These are phyloP conservation scores for Furcula furcula DNA, from an alignment of 2,888 invertebrate genomes.

Conservation along the genomic window DNA sequence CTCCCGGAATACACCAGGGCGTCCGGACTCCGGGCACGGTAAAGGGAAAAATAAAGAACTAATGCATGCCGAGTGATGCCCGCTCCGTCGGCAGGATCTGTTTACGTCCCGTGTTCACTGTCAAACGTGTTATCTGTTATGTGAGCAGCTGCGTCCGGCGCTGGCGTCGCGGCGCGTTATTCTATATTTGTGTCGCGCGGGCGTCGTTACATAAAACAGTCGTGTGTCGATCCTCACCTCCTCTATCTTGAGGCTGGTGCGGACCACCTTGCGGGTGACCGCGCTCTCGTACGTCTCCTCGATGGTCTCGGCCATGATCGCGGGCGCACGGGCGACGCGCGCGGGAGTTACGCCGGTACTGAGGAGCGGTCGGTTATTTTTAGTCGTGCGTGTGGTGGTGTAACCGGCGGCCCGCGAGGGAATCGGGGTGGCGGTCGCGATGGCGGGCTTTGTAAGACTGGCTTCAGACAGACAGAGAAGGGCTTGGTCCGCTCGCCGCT, in stretches of 20 bases:
- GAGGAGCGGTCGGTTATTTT: conserved; percentile 71
- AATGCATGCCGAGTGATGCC: conserved; percentile 4
- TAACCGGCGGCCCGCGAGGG: conserved; percentile 28
- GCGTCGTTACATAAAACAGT: conserved; percentile 68
- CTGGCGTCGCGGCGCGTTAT: conserved; percentile 47
- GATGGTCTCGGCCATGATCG: conserved; percentile 85
- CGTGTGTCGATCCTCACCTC: conserved; percentile 83
- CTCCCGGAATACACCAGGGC: conserved; percentile 56
- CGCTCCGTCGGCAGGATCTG: conserved; percentile 39
- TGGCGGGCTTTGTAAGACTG: conserved; percentile 24
- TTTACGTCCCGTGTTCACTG: conserved; percentile 75
- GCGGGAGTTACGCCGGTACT: conserved; percentile 76
- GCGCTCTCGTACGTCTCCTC: conserved; percentile 86
- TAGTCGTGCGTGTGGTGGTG: conserved; percentile 61
- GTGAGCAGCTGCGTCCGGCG: conserved; percentile 64
- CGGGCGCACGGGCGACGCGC: conserved; percentile 76
- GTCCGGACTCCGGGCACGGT: conserved; percentile 41
- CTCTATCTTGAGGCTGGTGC: conserved; percentile 87
- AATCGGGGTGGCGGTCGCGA: conserved; percentile 43
- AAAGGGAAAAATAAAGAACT: not conserved
- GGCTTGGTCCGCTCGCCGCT: conserved; percentile 12
- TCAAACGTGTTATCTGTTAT: conserved; percentile 74
- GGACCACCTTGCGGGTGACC: conserved; percentile 86
- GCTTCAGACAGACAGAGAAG: conserved; percentile 15
- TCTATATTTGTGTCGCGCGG: conserved; percentile 68